phyloP scores from a whole-genome alignment of 2,113 vertebrate genomes.

The Eulacestoma nigropectus region DNA sequence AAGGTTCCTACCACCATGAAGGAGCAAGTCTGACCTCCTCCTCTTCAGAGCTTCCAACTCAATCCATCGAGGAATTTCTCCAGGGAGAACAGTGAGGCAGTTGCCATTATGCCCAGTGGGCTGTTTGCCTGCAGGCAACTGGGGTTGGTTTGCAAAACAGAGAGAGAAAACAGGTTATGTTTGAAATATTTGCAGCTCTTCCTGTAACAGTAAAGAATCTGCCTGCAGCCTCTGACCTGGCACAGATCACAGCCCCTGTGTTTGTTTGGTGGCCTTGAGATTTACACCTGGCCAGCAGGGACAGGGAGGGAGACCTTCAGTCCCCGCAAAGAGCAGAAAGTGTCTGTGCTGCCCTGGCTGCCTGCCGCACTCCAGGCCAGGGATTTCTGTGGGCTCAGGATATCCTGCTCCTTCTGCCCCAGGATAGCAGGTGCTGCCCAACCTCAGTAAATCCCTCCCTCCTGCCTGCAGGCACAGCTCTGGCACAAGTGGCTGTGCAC shows the following conservation, averaged over 20 bases:
- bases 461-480: neutral
- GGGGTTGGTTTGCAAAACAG: neutral
- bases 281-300: neutral
- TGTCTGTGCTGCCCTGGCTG: neutral
- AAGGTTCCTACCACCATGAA: neutral
- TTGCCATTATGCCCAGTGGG: neutral
- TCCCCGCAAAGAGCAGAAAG: neutral
- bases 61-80: neutral
- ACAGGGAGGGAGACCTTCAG: neutral
- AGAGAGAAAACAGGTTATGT: neutral
- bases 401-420: neutral
- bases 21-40: neutral
- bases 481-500: neutral
- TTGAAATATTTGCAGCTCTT: neutral
- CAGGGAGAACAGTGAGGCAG: neutral
- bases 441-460: neutral
- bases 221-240: neutral
- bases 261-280: conserved; percentile 1
- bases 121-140: neutral
- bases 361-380: neutral
- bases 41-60: neutral
- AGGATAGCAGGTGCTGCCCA: neutral
- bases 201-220: neutral
- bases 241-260: neutral
- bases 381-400: neutral